A percentile compares a stretch with the other conserved stretches of the same genome.
These are phyloP conservation scores for Anarhynchus alexandrinus DNA, from an alignment of 2,113 vertebrate genomes.

Conservation along the genomic window DNA sequence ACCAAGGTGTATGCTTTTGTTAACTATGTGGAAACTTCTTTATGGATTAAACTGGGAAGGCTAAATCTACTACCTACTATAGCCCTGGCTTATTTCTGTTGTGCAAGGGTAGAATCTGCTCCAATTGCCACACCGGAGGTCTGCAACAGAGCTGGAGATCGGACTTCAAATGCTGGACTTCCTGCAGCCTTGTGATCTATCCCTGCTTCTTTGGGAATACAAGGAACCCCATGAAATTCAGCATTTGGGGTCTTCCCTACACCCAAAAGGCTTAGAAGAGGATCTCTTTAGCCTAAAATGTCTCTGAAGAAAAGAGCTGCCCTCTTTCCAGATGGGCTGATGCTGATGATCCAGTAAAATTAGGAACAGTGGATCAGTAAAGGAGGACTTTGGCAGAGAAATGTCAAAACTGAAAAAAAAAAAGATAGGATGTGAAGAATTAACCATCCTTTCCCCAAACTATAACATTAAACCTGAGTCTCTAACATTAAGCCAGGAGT, in stretches of 20 bases:
- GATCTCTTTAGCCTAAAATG: neutral
- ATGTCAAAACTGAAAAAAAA: neutral
- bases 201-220: neutral
- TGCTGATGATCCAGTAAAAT: neutral
- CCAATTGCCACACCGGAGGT: no score
- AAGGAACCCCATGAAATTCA: neutral
- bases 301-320: neutral
- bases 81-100: no score
- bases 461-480: neutral
- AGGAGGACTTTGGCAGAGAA: neutral
- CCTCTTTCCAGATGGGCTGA: neutral
- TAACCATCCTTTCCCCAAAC: neutral
- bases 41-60: no score
- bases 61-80: no score
- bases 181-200: neutral
- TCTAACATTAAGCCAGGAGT: neutral
- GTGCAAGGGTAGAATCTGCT: no score
- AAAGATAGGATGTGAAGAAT: neutral
- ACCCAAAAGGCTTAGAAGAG: neutral
- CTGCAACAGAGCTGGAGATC: neutral
- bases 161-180: neutral
- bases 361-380: neutral
- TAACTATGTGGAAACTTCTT: no score
- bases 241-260: neutral
- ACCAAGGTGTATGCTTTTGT: no score